Evolutionary conservation across 2,888 invertebrate genomes (phyloP).

Genomic region (Napeogenes sylphis): DNA sequence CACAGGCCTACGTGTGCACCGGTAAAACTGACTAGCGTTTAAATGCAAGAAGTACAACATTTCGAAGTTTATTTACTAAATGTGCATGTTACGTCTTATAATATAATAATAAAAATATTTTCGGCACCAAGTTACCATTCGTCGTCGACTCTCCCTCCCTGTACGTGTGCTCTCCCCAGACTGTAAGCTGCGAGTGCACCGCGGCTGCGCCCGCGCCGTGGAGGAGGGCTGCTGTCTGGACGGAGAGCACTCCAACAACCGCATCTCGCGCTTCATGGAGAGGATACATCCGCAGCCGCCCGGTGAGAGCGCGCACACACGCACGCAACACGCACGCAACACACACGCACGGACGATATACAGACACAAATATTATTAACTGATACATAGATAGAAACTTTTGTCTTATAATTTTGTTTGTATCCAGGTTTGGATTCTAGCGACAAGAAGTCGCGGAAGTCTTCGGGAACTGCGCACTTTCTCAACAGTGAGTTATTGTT

Average conservation of each 20-base stretch:
- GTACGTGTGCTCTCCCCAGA: slow-evolving; percentile 66
- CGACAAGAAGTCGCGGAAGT: slow-evolving; percentile 67
- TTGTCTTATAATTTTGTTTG: too few relatives aligned
- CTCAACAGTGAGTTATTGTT: slow-evolving; percentile 70
- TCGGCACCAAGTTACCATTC: too few relatives aligned
- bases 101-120: too few relatives aligned
- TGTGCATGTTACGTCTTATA: too few relatives aligned
- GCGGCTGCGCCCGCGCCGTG: slow-evolving; percentile 85
- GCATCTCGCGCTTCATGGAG: slow-evolving; percentile 86
- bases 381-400: neutral
- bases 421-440: slow-evolving; percentile 57
- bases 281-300: slow-evolving; percentile 62
- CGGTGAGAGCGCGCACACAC: slow-evolving; percentile 18
- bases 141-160: too few relatives aligned
- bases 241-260: slow-evolving; percentile 75
- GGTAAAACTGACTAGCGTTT: slow-evolving; percentile 58
- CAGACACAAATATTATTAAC: neutral
- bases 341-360: slow-evolving; percentile 24
- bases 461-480: slow-evolving; percentile 59
- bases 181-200: slow-evolving; percentile 92
- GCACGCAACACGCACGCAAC: slow-evolving; percentile 42
- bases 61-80: too few relatives aligned
- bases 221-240: slow-evolving; percentile 90
- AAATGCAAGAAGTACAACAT: too few relatives aligned
- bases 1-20: slow-evolving; percentile 97